phyloP scores from a whole-genome alignment of 23 tunicate species.

The Ascidia mentula region DNA sequence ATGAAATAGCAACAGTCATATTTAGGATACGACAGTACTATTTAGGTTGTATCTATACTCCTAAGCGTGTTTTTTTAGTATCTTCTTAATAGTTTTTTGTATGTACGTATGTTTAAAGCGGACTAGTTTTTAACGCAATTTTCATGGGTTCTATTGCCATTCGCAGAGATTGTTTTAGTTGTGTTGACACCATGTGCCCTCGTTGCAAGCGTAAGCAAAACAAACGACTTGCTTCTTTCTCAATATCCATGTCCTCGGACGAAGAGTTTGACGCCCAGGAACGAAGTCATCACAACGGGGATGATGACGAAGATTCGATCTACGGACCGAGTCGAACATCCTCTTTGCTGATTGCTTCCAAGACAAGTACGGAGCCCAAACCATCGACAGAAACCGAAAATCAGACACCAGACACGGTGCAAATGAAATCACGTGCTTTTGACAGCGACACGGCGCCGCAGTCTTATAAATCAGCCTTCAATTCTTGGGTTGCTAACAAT shows the following conservation, averaged over 20 bases:
- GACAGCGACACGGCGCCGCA: neutral
- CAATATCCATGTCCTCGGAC: neutral
- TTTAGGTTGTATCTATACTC: too few relatives aligned
- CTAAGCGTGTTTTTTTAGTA: too few relatives aligned
- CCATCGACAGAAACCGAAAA: neutral
- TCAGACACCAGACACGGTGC: neutral
- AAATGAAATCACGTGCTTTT: neutral
- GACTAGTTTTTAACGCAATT: too few relatives aligned
- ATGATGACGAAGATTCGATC: neutral
- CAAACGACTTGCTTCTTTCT: neutral
- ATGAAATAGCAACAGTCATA: too few relatives aligned
- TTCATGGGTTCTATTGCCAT: too few relatives aligned
- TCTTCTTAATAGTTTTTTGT: too few relatives aligned
- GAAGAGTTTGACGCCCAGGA: neutral
- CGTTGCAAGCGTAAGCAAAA: conserved; percentile 11
- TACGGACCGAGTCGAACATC: neutral
- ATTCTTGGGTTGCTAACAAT: neutral
- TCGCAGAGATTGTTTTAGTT: conserved; percentile 11
- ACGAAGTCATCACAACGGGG: neutral
- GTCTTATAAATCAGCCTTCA: neutral
- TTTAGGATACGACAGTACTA: too few relatives aligned
- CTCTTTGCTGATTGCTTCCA: neutral
- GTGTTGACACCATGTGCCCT: conserved; percentile 17
- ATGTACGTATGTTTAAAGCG: too few relatives aligned
- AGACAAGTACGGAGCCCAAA: neutral